These are phyloP conservation scores for Trichonephila inaurata DNA, from an alignment of 1,140 invertebrate genomes.

Conservation along the genomic window DNA sequence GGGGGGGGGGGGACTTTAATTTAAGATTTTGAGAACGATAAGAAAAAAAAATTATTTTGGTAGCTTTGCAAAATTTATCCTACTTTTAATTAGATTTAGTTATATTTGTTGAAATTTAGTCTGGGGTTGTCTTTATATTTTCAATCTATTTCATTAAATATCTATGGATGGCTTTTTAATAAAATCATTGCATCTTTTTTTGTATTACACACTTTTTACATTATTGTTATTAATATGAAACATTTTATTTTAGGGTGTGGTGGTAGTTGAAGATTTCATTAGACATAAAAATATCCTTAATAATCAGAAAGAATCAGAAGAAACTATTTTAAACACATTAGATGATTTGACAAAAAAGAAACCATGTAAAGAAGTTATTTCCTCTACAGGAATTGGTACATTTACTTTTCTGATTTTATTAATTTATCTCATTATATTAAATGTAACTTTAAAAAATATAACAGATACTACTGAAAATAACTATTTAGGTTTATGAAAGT, in stretches of 20 bases:
- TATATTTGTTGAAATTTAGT: too few species aligned
- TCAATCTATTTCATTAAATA: background rate
- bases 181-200: too few species aligned
- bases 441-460: too few species aligned
- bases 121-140: too few species aligned
- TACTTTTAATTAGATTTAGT: too few species aligned
- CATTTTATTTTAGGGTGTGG: conserved; percentile 72
- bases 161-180: background rate
- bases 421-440: too few species aligned
- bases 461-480: too few species aligned
- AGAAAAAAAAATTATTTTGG: too few species aligned
- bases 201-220: background rate
- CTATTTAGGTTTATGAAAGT: too few species aligned
- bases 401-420: background rate
- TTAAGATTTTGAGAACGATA: too few species aligned
- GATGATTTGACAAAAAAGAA: conserved; percentile 50
- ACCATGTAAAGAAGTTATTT: conserved; percentile 70
- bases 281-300: conserved; percentile 66
- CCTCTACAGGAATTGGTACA: conserved; percentile 62
- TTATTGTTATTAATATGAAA: background rate
- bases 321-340: conserved; percentile 41
- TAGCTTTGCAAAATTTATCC: too few species aligned
- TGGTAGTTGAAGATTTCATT: conserved; percentile 69
- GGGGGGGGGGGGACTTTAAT: rapidly evolving
- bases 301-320: conserved; percentile 34